These are phyloP conservation scores for Agriopis leucophaearia DNA, from an alignment of 2,888 invertebrate species.

Conservation along the genomic window DNA sequence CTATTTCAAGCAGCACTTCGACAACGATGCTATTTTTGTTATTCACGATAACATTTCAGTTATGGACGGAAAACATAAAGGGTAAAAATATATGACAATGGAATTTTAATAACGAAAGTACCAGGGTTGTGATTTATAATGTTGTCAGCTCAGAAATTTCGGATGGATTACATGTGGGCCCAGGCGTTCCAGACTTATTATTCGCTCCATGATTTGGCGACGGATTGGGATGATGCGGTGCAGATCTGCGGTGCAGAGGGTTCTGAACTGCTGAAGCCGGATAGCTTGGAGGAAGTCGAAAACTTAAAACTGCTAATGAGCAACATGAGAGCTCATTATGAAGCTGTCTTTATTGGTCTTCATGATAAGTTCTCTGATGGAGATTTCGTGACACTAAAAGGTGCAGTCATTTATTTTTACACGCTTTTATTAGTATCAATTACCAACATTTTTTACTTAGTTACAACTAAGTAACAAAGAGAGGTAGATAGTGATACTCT, in stretches of 20 bases:
- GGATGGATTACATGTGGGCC: slow-evolving; percentile 67
- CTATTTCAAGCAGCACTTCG: slow-evolving; percentile 30
- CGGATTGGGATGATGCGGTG: slow-evolving; percentile 62
- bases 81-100: slow-evolving; percentile 43
- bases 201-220: slow-evolving; percentile 62
- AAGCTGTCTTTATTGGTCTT: slow-evolving; percentile 62
- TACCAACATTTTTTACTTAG: too few species aligned
- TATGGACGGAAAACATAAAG: slow-evolving; percentile 38
- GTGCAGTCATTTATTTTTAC: slow-evolving; percentile 38
- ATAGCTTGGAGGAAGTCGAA: slow-evolving; percentile 62
- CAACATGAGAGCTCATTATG: slow-evolving; percentile 65
- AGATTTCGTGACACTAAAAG: slow-evolving; percentile 61
- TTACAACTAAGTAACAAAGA: too few species aligned
- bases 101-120: slow-evolving; percentile 37
- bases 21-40: slow-evolving; percentile 43
- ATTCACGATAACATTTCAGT: slow-evolving; percentile 39
- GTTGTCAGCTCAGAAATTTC: slow-evolving; percentile 61
- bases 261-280: slow-evolving; percentile 59
- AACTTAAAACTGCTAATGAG: slow-evolving; percentile 64
- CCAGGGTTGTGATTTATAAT: slow-evolving; percentile 37
- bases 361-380: slow-evolving; percentile 64
- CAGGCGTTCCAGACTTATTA: slow-evolving; percentile 62
- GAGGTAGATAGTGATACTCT: too few species aligned
- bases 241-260: slow-evolving; percentile 66
- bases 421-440: too few species aligned